Evolutionary conservation across 2,113 vertebrate species (phyloP), one percentile per base, ranked within the genome.

Genomic region (Trematocara macrostoma): DNA sequence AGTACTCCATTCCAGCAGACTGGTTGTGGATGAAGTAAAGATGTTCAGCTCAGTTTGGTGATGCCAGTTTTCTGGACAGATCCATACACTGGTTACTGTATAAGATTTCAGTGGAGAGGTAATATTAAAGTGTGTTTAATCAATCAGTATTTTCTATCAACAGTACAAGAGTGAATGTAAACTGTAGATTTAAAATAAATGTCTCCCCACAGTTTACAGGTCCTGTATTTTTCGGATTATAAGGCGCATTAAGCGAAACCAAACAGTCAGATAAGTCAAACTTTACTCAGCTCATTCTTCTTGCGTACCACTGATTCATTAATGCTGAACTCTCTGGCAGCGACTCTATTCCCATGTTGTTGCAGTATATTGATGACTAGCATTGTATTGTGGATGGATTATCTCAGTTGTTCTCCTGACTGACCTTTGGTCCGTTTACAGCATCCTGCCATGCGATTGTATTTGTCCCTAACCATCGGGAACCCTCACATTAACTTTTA

Each of bases 241-340:
- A 34, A 59, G 5, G 29, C 5, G 0, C 2, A 6, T 31, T 34
- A 34, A 0, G 14, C 5, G 0, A 59, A 59, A 59, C 14, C 29
- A 59, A 59, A 31, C 56, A 23, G 11, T 55, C 52, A 23, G 52
- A 7, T 55, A 55, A 53, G 10, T 53, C 52, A 53, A 53, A 59
- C 14, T 59, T 59, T 59, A 59, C 56, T 59, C 56, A 31, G 56
- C 26, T 59, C 26, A 6, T 16, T 31, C 26, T 59, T 59, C 26
- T 59, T 59, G 26, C 1, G 0, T 31, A 57, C 1, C 14, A 16
- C 2, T 16, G 14, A 59, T 59, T 59, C 56, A 31, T 59, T 59
- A 59, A 59, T 31, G 8, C 8, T 59, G 26, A 31, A 59, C 7
- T 56, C 23, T 29, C 23, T 59, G 14, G 26, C 56, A 59, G 14